Evolutionary conservation across 2,113 vertebrate species (phyloP), one percentile per base, ranked within the genome.

Genomic region (Corythaeola cristata): DNA sequence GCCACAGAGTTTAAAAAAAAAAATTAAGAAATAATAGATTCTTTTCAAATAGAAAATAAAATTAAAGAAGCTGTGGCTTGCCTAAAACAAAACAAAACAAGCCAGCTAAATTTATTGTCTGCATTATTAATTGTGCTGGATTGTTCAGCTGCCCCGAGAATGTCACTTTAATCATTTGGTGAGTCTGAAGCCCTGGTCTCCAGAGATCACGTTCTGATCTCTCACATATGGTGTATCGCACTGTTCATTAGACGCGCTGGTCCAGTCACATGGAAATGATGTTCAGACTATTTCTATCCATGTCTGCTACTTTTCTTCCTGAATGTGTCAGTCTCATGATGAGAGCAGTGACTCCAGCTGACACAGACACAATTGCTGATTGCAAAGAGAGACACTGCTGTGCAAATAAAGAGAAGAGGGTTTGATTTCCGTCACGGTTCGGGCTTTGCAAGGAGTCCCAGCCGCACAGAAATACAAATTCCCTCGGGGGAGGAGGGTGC

Each of bases 181-280:
- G 76, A 93, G 26, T 68, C 64, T 91, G 85, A 80, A 88, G 79
- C 53, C 49, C 6, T 8, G 15, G 58, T 91, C 94, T 87, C 91
- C 15, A 5, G 85, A 86, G 69, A 76, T 90, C 73, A 1, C 8
- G 20, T 59, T 87, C 93, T 90, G 93, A 93, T 94, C 72, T 88
- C 84, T 93, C 77, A 75, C 85, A 73, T 86, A 93, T 94, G 94
- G 77, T 15, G 15, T 9, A 56, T 59, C 5, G 2, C 95, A 58
- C 69, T n/a, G 16, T 67, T 97, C 90, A 74, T 96, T 90, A 95
- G 87, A 79, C 47, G 78, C 85, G 22, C 45, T 35, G 82, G 50
- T 88, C 59, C 93, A 93, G 84, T 63, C 94, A 95, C 95, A n/a
- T 50, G 89, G 94, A 97, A 97, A 93, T 18, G 9, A 83, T 69